Evolutionary conservation across 2,797 vertebrate genomes (phyloP), one percentile per base, ranked within the genome.

Genomic region (Bucorvus abyssinicus): DNA sequence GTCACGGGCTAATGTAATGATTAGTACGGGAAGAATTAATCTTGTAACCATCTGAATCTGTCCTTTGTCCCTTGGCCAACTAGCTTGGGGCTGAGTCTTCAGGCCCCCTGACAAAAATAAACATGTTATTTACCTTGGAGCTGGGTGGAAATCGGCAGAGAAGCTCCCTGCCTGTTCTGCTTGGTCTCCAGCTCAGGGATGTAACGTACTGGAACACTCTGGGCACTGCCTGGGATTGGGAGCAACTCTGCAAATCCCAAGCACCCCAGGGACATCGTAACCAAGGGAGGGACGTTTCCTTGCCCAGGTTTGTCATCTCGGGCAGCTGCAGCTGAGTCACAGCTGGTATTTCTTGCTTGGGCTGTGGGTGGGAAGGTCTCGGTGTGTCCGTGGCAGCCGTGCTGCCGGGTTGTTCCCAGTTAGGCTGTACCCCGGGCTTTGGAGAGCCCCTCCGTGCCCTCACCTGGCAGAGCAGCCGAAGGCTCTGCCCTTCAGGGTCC

Each of bases 321-420:
- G n/a, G 12, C 20, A 7, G 1, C 61, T 45, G 53, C 24, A 47
- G 23, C 75, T 45, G 29, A 67, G 57, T 67, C 38, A 1, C 8
- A 30, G 42, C 68, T 63, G 59, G 21, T 32, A 7, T 32, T 68
- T 52, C 53, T 30, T 44, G 49, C 52, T 34, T 17, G 30, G 55
- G 4, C 21, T 14, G 32, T 21, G 44, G 29, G 29, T 65, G 38
- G 27, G 32, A 40, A 20, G 32, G 23, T 53, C 76, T 61, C 2
- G 1, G 36, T 5, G 47, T 3, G 0, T 32, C 44, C 5, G 0
- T 29, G 27, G 7, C 27, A 45, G 27, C 19, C 13, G 0, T 13
- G 49, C 70, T 75, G 80, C n/a, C 36, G 21, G 24, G 9, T 6
- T 36, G 10, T 56, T 73, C 14, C 50, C 22, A 45, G 3, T 30